Base-by-base conservation (phyloP, 1,140 invertebrate genomes). In the Metopolophium dirhodum region DNA sequence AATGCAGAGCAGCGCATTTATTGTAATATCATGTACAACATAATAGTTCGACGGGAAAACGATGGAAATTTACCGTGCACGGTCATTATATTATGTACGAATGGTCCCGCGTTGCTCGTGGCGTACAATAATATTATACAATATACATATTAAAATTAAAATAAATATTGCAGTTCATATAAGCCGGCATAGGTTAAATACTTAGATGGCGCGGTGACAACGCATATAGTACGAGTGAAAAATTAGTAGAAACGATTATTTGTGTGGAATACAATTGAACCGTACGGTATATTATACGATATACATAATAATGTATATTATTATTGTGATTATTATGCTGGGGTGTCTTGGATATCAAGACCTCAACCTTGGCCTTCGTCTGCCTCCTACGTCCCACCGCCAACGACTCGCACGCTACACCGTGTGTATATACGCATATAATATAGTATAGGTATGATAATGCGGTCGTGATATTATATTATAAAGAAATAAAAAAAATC, bases 281-380 rank as follows among this genome's bases (percentile, higher is more conserved):
- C 47, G 86, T 88, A 88, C n/a, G 47, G 47, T 30, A 47, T 77
- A 77, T n/a, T 77, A 77, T 45, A 49, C n/a, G 6, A 3, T 54
- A 18, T 22, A 54, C 7, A 54, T 30, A 20, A 35, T 35, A n/a
- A 45, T 87, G 49, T 30, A 45, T 85, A 45, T 47, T 47, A 47
- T 61, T n/a, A 68, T 68, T n/a, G n/a, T 77, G n/a, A 77, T 77
- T n/a, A 77, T 54, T 54, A 41, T 23, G 49, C 88, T 14, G 23
- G 35, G 35, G 51, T 41, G 22, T 89, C 37, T 89, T 41, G 37
- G 57, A 91, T 77, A 77, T 47, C 41, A 77, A 91, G 26, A 91
- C 37, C 35, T 91, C 22, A 35, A 91, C 90, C 90, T 91, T 91
- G 68, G 68, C 90, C 90, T 91, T 91, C 90, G 57, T 82, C 90